Base-by-base conservation (phyloP, 2,888 invertebrate species). In the Pycnomerus fuliginosus region DNA sequence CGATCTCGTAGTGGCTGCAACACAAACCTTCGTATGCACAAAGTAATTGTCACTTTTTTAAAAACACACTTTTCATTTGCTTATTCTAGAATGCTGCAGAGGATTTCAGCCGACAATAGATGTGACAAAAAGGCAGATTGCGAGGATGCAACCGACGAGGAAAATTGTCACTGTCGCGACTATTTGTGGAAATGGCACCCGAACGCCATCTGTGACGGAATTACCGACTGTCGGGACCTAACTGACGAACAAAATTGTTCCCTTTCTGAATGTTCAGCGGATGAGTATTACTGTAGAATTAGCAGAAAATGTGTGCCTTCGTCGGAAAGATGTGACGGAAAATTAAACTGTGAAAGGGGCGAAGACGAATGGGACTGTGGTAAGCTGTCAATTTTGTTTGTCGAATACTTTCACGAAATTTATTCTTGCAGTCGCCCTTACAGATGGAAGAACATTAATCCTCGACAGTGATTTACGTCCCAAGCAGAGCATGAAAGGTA, bases 361-460 rank as follows among this genome's bases (percentile, higher is more conserved):
- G 90, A 90, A 72, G 91, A 91, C 63, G 91, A 91, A 75, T 62
- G 77, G 34, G 82, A 88, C 65, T 91, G 91, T 65, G 80, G 88
- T 88, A 71, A 80, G 85, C 67, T 35, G 32, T 38, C 27, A n/a
- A n/a, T n/a, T 23, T n/a, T n/a, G n/a, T n/a, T n/a, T 7, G 8
- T 20, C 20, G 20, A 8, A 8, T 8, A 20, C 5, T 20, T 20
- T 20, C 20, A 20, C 5, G 10, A 27, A 35, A 48, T 50, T 54
- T 53, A 29, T 44, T 32, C 29, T 74, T 76, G 39, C 58, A 89
- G 88, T 80, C 69, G 77, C 85, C 5, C 67, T 90, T 36, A 81
- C 85, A 1, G 78, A 87, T 68, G 85, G 84, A 1, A 72, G 73
- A 45, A 74, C 76, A 48, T 70, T 87, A 17, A 61, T 69, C 25